Evolutionary conservation across 2,113 vertebrate genomes (phyloP).

Genomic region (Cinclus cinclus): DNA sequence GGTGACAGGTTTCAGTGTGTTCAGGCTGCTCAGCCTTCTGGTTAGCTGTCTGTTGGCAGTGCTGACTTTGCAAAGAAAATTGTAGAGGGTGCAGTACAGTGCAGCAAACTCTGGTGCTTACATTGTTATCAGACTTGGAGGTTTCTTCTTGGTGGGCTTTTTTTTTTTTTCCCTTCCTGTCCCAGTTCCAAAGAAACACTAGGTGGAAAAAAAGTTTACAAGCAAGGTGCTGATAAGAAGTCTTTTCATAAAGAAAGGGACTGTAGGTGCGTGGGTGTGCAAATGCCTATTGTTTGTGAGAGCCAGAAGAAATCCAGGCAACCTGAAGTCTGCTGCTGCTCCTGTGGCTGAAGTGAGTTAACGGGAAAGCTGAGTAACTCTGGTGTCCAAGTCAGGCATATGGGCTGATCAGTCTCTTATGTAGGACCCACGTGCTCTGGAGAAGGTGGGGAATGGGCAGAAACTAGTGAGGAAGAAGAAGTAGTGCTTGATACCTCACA

Average conservation of each 20-base stretch:
- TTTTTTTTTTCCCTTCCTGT: background rate
- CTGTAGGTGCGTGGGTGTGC: background rate
- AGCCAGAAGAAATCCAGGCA: background rate
- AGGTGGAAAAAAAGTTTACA: background rate
- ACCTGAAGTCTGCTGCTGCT: background rate
- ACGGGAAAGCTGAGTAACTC: background rate
- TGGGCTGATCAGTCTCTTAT: background rate
- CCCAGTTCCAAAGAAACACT: background rate
- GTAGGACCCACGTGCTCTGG: fast-evolving
- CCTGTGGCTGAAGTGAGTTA: background rate
- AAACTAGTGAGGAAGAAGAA: background rate
- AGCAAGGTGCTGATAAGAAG: background rate
- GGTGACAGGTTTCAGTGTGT: background rate
- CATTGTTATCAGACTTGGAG: background rate
- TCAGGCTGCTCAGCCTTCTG: background rate
- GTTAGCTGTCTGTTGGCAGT: background rate
- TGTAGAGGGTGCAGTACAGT: background rate
- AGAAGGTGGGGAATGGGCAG: background rate
- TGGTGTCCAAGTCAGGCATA: background rate
- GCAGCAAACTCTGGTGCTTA: background rate
- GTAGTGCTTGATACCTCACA: background rate
- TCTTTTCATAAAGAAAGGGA: background rate
- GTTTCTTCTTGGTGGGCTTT: background rate
- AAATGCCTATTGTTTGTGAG: background rate
- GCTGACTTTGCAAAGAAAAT: background rate